Percentiles rank a stretch among this genome's conserved stretches.
These are phyloP conservation scores for Axea sp. DNA, from an alignment of 2,888 invertebrate species.

Conservation along the genomic window DNA sequence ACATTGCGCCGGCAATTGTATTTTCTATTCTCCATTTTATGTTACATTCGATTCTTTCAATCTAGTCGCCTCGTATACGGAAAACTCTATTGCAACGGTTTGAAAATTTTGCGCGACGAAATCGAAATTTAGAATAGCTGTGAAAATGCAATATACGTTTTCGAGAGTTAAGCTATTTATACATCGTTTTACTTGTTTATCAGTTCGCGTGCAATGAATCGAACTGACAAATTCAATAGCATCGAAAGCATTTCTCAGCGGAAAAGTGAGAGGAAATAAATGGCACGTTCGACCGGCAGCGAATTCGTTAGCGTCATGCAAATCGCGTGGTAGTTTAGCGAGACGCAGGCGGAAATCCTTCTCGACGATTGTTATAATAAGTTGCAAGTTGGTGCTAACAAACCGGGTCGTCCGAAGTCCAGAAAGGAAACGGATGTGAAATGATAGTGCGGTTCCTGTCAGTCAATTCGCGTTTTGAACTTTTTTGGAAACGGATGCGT, in stretches of 20 bases:
- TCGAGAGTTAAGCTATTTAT: conserved; percentile 49
- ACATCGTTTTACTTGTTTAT: conserved; percentile 40
- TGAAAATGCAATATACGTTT: conserved; percentile 55
- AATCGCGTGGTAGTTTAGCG: conserved; percentile 17
- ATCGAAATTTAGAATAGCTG: conserved; percentile 56
- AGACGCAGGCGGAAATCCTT: conserved; percentile 24
- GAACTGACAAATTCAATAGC: conserved; percentile 28
- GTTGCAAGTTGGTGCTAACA: conserved; percentile 30
- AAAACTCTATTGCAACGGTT: conserved; percentile 60
- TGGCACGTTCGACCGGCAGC: no score
- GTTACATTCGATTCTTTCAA: conserved; percentile 73
- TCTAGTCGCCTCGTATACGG: conserved; percentile 71
- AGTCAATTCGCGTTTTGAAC: conserved; percentile 76
- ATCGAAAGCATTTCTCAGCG: neutral
- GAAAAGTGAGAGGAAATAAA: neutral
- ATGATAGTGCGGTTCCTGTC: conserved; percentile 73
- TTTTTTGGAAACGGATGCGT: conserved; percentile 78
- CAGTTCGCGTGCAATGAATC: conserved; percentile 6
- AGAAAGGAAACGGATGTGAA: conserved; percentile 67
- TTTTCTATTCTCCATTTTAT: conserved; percentile 70
- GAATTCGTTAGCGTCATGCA: conserved; percentile 11
- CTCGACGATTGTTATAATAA: conserved; percentile 54
- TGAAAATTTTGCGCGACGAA: conserved; percentile 56
- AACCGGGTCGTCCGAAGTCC: conserved; percentile 49
- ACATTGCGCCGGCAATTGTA: conserved; percentile 76